A percentile compares a stretch with the other conserved stretches of the same genome.
Conservation (phyloP, 37 sponge, comb jelly and placozoan species). For the Theonella swinhoei region DNA sequence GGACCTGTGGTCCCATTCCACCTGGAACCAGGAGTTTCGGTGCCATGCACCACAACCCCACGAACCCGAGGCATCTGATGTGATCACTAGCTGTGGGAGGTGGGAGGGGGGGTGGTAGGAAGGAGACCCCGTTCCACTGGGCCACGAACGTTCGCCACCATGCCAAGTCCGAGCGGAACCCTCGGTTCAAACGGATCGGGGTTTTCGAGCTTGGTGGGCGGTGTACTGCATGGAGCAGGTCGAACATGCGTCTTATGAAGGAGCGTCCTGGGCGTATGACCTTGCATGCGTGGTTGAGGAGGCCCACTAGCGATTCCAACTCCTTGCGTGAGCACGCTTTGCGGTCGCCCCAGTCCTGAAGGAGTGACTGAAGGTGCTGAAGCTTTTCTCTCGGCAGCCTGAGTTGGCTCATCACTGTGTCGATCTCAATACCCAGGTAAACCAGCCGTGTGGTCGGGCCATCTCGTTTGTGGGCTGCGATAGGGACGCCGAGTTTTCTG, state of each 20-base stretch:
- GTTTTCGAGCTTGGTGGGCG: neutral
- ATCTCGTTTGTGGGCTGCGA: conserved; percentile 18
- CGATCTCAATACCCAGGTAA: conserved; percentile 16
- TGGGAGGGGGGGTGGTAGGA: too few species aligned
- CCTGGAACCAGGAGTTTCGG: conserved; percentile 38
- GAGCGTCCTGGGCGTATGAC: conserved; percentile 24
- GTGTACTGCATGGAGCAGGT: neutral
- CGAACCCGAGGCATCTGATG: conserved; percentile 57
- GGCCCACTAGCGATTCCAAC: too few species aligned
- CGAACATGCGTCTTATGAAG: conserved; percentile 23
- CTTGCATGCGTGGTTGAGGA: too few species aligned
- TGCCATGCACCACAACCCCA: conserved; percentile 68
- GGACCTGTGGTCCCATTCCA: conserved; percentile 6
- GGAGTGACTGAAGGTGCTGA: neutral
- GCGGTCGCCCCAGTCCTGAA: neutral
- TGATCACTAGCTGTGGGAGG: too few species aligned
- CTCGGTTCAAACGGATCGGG: too few species aligned
- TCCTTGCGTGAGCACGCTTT: neutral
- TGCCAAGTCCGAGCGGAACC: too few species aligned
- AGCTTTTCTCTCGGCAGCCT: conserved; percentile 33
- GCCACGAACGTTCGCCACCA: too few species aligned
- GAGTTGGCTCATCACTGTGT: neutral
- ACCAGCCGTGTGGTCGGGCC: conserved; percentile 23
- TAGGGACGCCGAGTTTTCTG: conserved; percentile 31
- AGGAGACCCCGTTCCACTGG: too few species aligned